Evolutionary conservation across 2,888 invertebrate genomes (phyloP).

Genomic region (Nysson spinosus): DNA sequence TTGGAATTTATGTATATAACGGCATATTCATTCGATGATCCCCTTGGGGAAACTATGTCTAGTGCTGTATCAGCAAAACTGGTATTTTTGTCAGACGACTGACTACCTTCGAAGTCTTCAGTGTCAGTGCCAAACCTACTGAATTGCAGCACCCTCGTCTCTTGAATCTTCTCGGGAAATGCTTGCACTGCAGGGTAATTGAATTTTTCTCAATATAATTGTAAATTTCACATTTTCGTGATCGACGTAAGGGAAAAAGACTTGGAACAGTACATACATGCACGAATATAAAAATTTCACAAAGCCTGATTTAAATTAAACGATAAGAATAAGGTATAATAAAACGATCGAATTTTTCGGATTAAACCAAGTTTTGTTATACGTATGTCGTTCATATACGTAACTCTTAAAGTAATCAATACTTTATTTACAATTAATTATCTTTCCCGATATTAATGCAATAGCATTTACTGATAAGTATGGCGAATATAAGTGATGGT

Average conservation of each 20-base stretch:
- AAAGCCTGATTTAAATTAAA: not conserved
- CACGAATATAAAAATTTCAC: too few species aligned
- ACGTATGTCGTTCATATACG: too few species aligned
- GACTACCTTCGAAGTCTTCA: conserved; percentile 11
- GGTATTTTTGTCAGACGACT: conserved; percentile 28
- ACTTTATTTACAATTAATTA: too few species aligned
- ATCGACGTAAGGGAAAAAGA: too few species aligned
- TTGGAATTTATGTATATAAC: conserved; percentile 2
- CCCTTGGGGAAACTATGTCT: conserved; percentile 12
- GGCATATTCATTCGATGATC: conserved; percentile 11
- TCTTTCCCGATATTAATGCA: too few species aligned
- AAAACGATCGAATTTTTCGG: too few species aligned
- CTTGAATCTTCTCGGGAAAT: conserved; percentile 19
- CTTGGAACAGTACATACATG: too few species aligned
- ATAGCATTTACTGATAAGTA: too few species aligned
- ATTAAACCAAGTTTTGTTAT: too few species aligned
- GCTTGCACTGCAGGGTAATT: not conserved
- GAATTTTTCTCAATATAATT: not conserved
- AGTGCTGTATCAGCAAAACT: conserved; percentile 17
- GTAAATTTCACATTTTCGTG: not conserved
- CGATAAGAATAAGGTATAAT: not conserved
- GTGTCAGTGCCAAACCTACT: conserved; percentile 27
- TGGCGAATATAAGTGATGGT: too few species aligned
- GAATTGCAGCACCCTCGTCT: conserved; percentile 9
- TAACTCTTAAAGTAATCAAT: too few species aligned